Percentiles rank a stretch among this genome's conserved stretches.
phyloP scores from a whole-genome alignment of 2,113 vertebrate genomes.

The Sus scrofa region T2T-Sscrofa CM000813.6:158833501-158834000 shows the following conservation, averaged over 20 bases:
- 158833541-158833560: neutral
- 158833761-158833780: neutral
- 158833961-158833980: neutral
- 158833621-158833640: neutral
- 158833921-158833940: neutral
- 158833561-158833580: slow-evolving; percentile 15
- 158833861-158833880: neutral
- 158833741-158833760: neutral
- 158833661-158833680: neutral
- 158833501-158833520: neutral
- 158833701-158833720: neutral
- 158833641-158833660: neutral
- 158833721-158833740: neutral
- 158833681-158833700: neutral
- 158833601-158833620: neutral
- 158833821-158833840: accelerated
- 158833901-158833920: neutral
- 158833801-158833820: neutral
- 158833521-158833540: neutral
- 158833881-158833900: neutral
- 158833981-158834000: neutral
- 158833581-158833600: neutral
- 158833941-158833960: neutral
- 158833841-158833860: neutral
- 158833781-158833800: neutral